These are phyloP conservation scores for Acleris sparsana DNA, from an alignment of 2,888 invertebrate genomes.

Conservation along the genomic window DNA sequence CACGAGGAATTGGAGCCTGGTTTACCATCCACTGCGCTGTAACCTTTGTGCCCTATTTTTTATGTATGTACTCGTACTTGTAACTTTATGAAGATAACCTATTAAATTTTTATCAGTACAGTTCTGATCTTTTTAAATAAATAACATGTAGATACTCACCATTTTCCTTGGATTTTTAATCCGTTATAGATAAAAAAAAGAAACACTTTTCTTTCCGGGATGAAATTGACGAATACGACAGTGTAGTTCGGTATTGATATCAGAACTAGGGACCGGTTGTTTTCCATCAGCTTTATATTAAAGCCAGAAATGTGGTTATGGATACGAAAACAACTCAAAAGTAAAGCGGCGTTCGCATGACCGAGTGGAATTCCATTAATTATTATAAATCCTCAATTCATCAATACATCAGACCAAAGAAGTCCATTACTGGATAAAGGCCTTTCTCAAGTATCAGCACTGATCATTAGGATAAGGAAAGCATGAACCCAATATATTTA, in stretches of 20 bases:
- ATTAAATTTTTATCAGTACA: no score
- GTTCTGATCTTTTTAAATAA: background rate
- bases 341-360: conserved; percentile 52
- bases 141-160: conserved; percentile 41
- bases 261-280: conserved; percentile 19
- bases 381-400: no score
- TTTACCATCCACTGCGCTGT: no score
- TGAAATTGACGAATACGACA: conserved; percentile 39
- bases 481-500: no score
- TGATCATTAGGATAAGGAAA: no score
- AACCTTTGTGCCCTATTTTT: no score
- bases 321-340: conserved; percentile 54
- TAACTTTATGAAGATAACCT: no score
- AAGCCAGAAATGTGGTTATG: conserved; percentile 45
- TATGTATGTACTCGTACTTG: no score
- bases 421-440: no score
- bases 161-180: conserved; percentile 36
- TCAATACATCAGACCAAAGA: no score
- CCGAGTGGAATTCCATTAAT: background rate
- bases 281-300: conserved; percentile 54
- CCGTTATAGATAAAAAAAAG: background rate
- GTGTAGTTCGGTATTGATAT: conserved; percentile 37
- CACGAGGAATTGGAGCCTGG: no score
- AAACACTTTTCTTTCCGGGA: background rate
- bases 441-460: no score